A percentile compares a stretch with the other conserved stretches of the same genome.
Evolutionary conservation across 35 echinoderm and acorn worm genomes (phyloP).

Genomic region (Hemicentrotus pulcherrimus): DNA sequence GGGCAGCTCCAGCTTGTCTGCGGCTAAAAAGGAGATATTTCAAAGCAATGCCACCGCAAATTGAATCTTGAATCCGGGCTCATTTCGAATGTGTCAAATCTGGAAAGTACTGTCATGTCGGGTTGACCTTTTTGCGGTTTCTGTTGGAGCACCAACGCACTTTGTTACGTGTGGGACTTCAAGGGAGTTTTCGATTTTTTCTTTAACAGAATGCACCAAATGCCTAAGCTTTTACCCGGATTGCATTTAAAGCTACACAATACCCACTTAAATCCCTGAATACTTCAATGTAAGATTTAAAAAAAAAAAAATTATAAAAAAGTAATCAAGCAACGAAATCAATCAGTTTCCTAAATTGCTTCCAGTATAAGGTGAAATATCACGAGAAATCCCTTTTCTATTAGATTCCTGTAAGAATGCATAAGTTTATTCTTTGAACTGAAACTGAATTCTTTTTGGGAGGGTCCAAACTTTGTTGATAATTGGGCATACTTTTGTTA

Average conservation of each 20-base stretch:
- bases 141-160: not conserved
- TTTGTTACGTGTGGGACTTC: not conserved
- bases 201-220: not conserved
- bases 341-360: too few relatives aligned
- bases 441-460: too few relatives aligned
- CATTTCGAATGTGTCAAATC: not conserved
- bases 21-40: slow-evolving; percentile 32
- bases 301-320: not conserved
- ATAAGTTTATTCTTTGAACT: too few relatives aligned
- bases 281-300: not conserved
- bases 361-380: too few relatives aligned
- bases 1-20: not conserved
- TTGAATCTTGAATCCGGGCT: not conserved
- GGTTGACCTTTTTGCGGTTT: not conserved
- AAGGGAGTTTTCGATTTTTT: not conserved
- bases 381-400: too few relatives aligned
- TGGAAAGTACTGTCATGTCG: slow-evolving; percentile 21
- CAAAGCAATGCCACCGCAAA: slow-evolving; percentile 35
- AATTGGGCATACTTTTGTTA: too few relatives aligned
- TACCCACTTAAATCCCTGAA: not conserved
- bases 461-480: too few relatives aligned
- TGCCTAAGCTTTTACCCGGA: not conserved
- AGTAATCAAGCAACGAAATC: too few relatives aligned
- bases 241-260: not conserved
- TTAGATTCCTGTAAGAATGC: too few relatives aligned